Percentiles rank a stretch among this genome's conserved stretches.
Evolutionary conservation across 2,113 vertebrate species (phyloP).

Genomic region (Eleginops maclovinus): DNA sequence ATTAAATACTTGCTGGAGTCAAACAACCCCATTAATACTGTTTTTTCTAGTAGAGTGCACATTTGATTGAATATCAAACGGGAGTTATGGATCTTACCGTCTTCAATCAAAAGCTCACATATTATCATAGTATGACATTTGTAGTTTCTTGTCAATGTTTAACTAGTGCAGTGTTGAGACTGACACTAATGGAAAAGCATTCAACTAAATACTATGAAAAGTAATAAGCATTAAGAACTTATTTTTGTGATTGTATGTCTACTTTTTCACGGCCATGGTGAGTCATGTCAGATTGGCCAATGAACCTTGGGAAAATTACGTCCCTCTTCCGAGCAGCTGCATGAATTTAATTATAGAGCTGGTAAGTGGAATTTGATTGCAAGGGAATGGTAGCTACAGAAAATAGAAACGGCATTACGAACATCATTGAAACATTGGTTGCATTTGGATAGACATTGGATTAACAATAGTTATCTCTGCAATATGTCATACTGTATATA

Average conservation of each 20-base stretch:
- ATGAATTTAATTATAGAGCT: slow-evolving; percentile 57
- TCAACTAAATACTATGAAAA: slow-evolving; percentile 8
- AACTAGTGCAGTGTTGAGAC: background rate
- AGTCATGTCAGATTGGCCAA: slow-evolving; percentile 11
- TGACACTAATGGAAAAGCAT: background rate
- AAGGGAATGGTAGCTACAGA: slow-evolving; percentile 5
- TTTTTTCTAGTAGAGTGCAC: background rate
- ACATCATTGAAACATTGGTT: background rate
- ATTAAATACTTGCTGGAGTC: slow-evolving; percentile 5
- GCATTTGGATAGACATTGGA: slow-evolving; percentile 6
- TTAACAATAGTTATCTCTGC: slow-evolving; percentile 12
- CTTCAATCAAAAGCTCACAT: background rate
- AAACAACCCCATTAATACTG: background rate
- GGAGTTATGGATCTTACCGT: background rate
- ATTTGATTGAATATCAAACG: background rate
- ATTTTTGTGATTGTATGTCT: slow-evolving; percentile 4
- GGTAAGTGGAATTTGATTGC: slow-evolving; percentile 30
- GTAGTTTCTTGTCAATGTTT: background rate
- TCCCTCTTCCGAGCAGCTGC: slow-evolving; percentile 43
- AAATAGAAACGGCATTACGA: slow-evolving; percentile 21
- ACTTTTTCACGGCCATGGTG: slow-evolving; percentile 19
- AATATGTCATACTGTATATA: slow-evolving; percentile 20
- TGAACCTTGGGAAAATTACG: slow-evolving; percentile 55
- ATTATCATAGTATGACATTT: background rate
- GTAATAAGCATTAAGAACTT: background rate